Conservation (phyloP, 2,888 invertebrate species). For the Atrina japonica region DNA sequence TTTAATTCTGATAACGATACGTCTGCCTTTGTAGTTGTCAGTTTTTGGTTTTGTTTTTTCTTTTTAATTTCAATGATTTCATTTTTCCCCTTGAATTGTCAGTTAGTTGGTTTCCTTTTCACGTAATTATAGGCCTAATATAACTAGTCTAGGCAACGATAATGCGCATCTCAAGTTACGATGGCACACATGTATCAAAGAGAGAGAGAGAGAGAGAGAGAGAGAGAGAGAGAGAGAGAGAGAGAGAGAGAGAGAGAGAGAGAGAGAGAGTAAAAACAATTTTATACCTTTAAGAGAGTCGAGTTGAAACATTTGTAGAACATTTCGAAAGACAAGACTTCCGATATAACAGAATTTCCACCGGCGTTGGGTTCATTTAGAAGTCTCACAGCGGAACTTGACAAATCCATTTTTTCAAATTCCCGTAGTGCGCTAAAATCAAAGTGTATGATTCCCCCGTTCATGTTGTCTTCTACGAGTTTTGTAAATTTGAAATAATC, state of each 20-base stretch:
- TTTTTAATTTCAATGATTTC: background rate
- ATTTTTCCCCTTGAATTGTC: background rate
- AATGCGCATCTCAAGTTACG: too few species aligned
- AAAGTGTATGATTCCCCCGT: conserved; percentile 64
- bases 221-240: background rate
- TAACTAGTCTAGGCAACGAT: too few species aligned
- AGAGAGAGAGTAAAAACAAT: conserved; percentile 27
- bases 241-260: conserved; percentile 27
- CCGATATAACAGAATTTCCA: conserved; percentile 76
- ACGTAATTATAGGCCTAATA: too few species aligned
- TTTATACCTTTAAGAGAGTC: conserved; percentile 64
- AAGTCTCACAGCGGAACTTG: conserved; percentile 64
- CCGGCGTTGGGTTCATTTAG: conserved; percentile 77
- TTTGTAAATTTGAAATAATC: conserved; percentile 64
- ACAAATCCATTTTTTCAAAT: conserved; percentile 66
- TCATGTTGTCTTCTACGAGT: conserved; percentile 56
- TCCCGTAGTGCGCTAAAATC: conserved; percentile 61
- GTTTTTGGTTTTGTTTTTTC: background rate
- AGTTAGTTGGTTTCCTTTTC: too few species aligned
- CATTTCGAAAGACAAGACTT: conserved; percentile 76
- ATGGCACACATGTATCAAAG: too few species aligned
- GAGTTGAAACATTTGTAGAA: conserved; percentile 65
- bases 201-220: background rate
- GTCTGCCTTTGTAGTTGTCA: too few species aligned
- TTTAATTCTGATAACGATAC: too few species aligned